These are phyloP conservation scores for Tokudaia tokunoshimensis DNA, from an alignment of 2,797 vertebrate genomes.

Conservation along the genomic window DNA sequence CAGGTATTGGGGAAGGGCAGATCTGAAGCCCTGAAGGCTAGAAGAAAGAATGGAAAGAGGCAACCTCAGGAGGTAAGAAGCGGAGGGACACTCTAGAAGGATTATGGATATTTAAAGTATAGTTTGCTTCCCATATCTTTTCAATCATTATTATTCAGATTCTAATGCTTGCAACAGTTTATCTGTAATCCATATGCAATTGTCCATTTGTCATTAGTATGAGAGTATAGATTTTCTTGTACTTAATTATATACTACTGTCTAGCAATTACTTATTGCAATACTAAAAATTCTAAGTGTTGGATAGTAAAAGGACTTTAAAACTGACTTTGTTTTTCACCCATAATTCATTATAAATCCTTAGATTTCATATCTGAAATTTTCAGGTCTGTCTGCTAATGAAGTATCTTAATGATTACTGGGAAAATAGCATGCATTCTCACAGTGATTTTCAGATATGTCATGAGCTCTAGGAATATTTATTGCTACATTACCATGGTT, in stretches of 20 bases:
- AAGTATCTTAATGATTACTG: background rate
- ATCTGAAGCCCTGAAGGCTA: background rate
- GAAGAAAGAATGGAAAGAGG: background rate
- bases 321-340: background rate
- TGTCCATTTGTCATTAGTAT: background rate
- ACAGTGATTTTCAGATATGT: background rate
- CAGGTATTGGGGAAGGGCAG: too few relatives aligned
- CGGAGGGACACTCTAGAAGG: background rate
- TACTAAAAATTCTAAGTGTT: background rate
- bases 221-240: background rate
- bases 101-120: background rate
- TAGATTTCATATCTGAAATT: background rate
- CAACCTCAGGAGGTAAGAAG: background rate
- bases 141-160: background rate
- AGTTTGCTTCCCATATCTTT: background rate
- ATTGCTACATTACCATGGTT: background rate
- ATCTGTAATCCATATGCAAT: background rate
- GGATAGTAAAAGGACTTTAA: background rate
- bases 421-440: background rate
- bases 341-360: background rate
- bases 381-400: background rate
- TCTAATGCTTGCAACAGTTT: background rate
- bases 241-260: background rate
- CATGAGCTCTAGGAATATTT: background rate
- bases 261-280: background rate